Conservation (phyloP, 2,888 invertebrate species). For the Yponomeuta malinellus region DNA sequence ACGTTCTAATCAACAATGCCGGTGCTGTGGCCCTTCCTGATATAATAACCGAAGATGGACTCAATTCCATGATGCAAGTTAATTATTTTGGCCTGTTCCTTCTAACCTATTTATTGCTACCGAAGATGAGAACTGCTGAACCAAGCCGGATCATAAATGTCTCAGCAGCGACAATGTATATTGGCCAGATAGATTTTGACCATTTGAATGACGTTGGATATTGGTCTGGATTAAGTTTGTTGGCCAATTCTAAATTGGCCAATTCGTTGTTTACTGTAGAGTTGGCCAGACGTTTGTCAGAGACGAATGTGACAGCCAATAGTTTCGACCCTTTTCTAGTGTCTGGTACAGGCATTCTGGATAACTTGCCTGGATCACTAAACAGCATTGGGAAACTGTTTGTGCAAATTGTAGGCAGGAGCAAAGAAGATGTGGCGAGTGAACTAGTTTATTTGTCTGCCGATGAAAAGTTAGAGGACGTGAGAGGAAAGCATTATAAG, state of each 20-base stretch:
- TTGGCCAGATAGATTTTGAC: slow-evolving; percentile 56
- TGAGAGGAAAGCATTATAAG: slow-evolving; percentile 51
- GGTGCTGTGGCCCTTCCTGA: slow-evolving; percentile 64
- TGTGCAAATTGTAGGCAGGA: slow-evolving; percentile 45
- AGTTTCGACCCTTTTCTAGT: slow-evolving; percentile 74
- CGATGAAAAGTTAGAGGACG: slow-evolving; percentile 36
- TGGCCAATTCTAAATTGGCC: slow-evolving; percentile 76
- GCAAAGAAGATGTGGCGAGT: slow-evolving; percentile 49
- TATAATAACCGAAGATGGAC: slow-evolving; percentile 76
- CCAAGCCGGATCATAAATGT: slow-evolving; percentile 79
- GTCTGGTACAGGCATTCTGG: slow-evolving; percentile 46
- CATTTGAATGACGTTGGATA: slow-evolving; percentile 53
- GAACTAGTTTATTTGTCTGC: slow-evolving; percentile 53
- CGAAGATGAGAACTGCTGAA: slow-evolving; percentile 66
- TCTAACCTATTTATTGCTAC: slow-evolving; percentile 79
- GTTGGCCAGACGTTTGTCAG: slow-evolving; percentile 70
- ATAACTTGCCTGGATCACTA: slow-evolving; percentile 35
- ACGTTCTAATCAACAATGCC: slow-evolving; percentile 76
- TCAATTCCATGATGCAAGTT: slow-evolving; percentile 80
- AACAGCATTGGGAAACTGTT: slow-evolving; percentile 38
- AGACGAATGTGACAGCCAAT: slow-evolving; percentile 78
- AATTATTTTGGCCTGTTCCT: slow-evolving; percentile 85
- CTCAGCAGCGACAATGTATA: slow-evolving; percentile 76
- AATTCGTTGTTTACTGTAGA: slow-evolving; percentile 77
- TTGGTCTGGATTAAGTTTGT: slow-evolving; percentile 37